Conservation (phyloP, 2,797 vertebrate species). For the Limnodromus scolopaceus region DNA sequence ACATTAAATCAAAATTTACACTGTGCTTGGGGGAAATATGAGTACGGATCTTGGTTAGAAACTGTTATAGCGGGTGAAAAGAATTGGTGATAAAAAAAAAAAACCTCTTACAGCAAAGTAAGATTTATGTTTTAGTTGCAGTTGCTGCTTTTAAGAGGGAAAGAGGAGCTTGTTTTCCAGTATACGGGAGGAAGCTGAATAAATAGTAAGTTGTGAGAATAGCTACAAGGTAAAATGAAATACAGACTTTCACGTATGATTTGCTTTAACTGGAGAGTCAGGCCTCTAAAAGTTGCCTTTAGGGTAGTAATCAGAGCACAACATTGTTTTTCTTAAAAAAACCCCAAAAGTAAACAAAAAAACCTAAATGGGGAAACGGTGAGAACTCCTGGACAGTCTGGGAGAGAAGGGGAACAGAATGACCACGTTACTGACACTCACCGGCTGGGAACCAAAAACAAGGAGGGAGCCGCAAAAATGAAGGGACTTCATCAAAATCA, state of each 20-base stretch:
- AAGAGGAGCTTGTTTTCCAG: not conserved
- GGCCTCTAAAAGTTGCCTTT: not conserved
- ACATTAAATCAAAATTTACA: conserved; percentile 23
- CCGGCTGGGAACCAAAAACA: not conserved
- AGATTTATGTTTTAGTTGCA: not conserved
- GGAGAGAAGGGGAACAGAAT: not conserved
- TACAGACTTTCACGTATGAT: not conserved
- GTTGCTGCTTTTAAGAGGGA: conserved; percentile 1
- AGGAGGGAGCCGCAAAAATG: not conserved
- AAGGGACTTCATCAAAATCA: not conserved
- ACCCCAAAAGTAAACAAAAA: fast-evolving
- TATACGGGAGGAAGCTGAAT: not conserved
- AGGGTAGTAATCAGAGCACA: not conserved
- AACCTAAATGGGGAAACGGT: not conserved
- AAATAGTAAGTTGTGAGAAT: not conserved
- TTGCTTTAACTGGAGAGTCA: not conserved
- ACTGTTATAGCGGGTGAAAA: not conserved
- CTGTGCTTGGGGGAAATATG: not conserved
- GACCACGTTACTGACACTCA: not conserved
- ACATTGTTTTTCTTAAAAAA: not conserved
- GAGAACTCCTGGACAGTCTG: not conserved
- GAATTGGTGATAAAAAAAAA: not conserved
- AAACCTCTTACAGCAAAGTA: not conserved
- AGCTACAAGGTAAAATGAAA: not conserved
- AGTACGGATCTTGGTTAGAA: not conserved